These are phyloP conservation scores for Hystrix cristata DNA, from an alignment of 2,113 vertebrate species.

Conservation along the genomic window DNA sequence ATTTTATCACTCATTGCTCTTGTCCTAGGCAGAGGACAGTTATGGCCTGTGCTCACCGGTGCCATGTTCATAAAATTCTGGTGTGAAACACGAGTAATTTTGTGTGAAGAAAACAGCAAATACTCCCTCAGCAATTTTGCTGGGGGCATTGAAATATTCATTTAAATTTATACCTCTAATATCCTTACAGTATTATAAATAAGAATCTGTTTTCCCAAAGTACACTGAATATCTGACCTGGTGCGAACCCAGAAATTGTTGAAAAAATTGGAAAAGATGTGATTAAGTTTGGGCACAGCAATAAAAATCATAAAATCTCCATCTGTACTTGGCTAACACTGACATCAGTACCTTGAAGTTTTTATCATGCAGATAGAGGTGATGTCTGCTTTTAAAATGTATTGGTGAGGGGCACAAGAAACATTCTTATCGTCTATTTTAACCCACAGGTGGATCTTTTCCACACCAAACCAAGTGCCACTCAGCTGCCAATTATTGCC, in stretches of 20 bases:
- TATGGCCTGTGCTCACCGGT: constrained; percentile 72
- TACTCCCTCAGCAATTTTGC: constrained; percentile 73
- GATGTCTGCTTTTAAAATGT: constrained; percentile 87
- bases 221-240: not conserved
- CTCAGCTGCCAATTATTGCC: not conserved
- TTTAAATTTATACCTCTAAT: constrained; percentile 77
- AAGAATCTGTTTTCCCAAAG: constrained; percentile 79
- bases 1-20: constrained; percentile 79
- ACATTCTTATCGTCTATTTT: constrained; percentile 84
- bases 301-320: not conserved
- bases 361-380: constrained; percentile 85
- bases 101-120: not conserved
- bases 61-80: constrained; percentile 72
- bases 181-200: constrained; percentile 80
- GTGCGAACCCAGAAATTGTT: not conserved
- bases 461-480: constrained; percentile 62
- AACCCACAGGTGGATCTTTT: constrained; percentile 74
- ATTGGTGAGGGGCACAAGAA: constrained; percentile 82
- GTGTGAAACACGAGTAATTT: constrained; percentile 60
- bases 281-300: not conserved
- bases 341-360: constrained; percentile 79
- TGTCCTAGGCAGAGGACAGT: constrained; percentile 73
- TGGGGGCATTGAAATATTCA: constrained; percentile 78
- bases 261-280: constrained; percentile 57
- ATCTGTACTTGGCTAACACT: constrained; percentile 84